Evolutionary conservation across 2,797 vertebrate species (phyloP).

Genomic region (Discoglossus pictus): DNA sequence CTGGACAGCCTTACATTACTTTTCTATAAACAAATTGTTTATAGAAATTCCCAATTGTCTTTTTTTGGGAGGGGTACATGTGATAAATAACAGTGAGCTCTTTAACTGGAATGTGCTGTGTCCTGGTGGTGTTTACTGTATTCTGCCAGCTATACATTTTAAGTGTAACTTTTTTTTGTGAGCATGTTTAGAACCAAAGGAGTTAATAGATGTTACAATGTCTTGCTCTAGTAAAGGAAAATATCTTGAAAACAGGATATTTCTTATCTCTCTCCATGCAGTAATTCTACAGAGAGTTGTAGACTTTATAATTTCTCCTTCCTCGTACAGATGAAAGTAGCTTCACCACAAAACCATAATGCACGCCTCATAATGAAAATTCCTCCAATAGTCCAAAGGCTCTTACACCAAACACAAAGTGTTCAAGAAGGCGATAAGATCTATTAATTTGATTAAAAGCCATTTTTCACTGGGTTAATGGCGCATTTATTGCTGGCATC

Average conservation of each 20-base stretch:
- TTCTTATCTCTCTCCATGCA: constrained; percentile 45
- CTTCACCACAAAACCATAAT: constrained; percentile 24
- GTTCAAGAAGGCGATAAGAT: constrained; percentile 43
- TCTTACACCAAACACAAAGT: constrained; percentile 7
- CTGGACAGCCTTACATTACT: too few species aligned
- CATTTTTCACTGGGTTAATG: constrained; percentile 34
- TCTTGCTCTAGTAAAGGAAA: constrained; percentile 1
- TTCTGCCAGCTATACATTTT: too few species aligned
- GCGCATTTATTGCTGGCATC: constrained; percentile 32
- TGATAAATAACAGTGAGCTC: too few species aligned
- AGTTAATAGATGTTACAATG: neutral
- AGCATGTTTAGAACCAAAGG: neutral
- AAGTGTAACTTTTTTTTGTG: too few species aligned
- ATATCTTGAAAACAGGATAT: constrained; percentile 5
- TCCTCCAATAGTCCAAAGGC: constrained; percentile 36
- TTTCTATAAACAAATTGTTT: too few species aligned
- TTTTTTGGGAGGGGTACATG: too few species aligned
- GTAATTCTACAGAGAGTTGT: constrained; percentile 41
- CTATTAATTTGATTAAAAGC: constrained; percentile 41
- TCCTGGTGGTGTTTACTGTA: too few species aligned
- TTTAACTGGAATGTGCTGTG: too few species aligned
- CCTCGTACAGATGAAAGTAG: constrained; percentile 36
- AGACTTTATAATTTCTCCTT: constrained; percentile 44
- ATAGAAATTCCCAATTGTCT: too few species aligned
- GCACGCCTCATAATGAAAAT: constrained; percentile 20